phyloP scores from a whole-genome alignment of 2,888 invertebrate genomes.

The Drosophila merina region DNA sequence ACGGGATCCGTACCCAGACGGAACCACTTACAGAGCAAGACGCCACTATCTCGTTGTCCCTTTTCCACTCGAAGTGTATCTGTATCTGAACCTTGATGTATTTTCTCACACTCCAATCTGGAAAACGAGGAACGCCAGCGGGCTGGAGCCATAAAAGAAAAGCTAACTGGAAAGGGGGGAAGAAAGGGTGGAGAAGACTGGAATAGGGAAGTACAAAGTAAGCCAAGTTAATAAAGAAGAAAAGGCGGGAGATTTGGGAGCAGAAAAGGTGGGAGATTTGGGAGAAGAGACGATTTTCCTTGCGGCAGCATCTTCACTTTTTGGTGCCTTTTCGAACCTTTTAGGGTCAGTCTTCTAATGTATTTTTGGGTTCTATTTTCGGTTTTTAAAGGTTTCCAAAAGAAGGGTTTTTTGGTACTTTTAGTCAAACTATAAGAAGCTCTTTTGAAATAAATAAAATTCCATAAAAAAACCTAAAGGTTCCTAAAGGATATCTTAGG shows the following conservation, averaged over 20 bases:
- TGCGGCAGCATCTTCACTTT: slow-evolving; percentile 1
- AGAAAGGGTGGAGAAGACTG: background rate
- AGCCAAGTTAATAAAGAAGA: slow-evolving; percentile 2
- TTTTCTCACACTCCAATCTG: slow-evolving; percentile 56
- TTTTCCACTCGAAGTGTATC: slow-evolving; percentile 7
- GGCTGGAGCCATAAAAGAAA: slow-evolving; percentile 47
- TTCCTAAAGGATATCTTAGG: no score
- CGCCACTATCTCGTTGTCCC: slow-evolving; percentile 6
- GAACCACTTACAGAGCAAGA: slow-evolving; percentile 21
- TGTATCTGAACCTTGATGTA: slow-evolving; percentile 30
- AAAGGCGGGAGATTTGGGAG: slow-evolving; percentile 12
- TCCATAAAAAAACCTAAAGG: no score
- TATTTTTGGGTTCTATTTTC: slow-evolving; percentile 6
- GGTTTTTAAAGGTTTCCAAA: background rate
- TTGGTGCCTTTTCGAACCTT: background rate
- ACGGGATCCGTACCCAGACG: slow-evolving; percentile 58
- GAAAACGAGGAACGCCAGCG: slow-evolving; percentile 40
- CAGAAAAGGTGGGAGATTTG: background rate
- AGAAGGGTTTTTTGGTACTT: no score
- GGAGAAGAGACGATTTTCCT: slow-evolving; percentile 2
- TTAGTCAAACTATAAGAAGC: no score
- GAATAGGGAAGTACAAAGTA: background rate
- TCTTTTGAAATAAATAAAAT: no score
- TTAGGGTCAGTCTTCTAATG: background rate
- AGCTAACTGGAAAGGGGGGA: slow-evolving; percentile 52